Conservation (phyloP, 2,113 vertebrate species). For the Cygnus atratus region DNA sequence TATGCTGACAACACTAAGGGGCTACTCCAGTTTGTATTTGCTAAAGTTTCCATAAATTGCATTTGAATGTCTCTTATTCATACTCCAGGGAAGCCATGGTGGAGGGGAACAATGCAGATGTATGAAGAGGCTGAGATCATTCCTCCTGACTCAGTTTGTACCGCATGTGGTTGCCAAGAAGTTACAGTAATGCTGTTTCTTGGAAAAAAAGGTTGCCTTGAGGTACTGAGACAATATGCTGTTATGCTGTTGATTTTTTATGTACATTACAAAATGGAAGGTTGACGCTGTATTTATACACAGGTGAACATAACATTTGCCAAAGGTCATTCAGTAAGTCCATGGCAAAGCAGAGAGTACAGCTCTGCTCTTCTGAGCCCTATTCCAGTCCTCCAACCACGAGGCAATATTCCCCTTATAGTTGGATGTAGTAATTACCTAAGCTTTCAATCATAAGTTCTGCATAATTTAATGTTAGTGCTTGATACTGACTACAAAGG, state of each 20-base stretch:
- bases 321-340: background rate
- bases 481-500: background rate
- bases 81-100: conserved; percentile 28
- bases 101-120: background rate
- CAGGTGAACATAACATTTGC: background rate
- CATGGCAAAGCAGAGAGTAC: background rate
- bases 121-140: conserved; percentile 38
- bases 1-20: background rate
- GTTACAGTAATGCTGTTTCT: background rate
- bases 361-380: background rate
- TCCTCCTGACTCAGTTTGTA: conserved; percentile 36
- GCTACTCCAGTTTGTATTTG: conserved; percentile 23
- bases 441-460: background rate
- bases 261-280: conserved; percentile 11
- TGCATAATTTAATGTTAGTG: background rate
- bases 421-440: background rate
- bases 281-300: background rate
- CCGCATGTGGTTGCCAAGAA: conserved; percentile 23
- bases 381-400: background rate
- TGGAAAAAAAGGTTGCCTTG: background rate
- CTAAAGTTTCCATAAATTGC: conserved; percentile 16
- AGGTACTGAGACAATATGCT: background rate
- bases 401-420: background rate
- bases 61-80: conserved; percentile 24
- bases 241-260: conserved; percentile 6